Evolutionary conservation across 2,113 vertebrate species (phyloP).

Genomic region (Boleophthalmus pectinirostris): DNA sequence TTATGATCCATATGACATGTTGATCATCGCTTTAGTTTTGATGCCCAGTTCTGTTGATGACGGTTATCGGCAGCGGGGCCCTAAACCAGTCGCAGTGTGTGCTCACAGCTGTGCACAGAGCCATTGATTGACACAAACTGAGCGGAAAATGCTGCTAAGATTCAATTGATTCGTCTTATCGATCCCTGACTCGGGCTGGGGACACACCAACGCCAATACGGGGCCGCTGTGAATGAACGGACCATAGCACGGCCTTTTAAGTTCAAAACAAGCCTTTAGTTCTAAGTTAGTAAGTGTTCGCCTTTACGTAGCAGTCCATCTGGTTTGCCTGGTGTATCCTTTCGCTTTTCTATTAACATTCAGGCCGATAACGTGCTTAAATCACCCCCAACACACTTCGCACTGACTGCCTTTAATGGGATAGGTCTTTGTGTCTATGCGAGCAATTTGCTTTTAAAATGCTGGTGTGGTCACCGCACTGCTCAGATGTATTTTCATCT

Average conservation of each 20-base stretch:
- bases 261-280: not conserved
- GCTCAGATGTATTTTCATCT: constrained; percentile 5
- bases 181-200: constrained; percentile 24
- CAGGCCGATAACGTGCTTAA: constrained; percentile 55
- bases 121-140: constrained; percentile 43
- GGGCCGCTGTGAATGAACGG: not conserved
- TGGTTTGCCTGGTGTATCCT: constrained; percentile 40
- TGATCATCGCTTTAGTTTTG: not conserved
- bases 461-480: not conserved
- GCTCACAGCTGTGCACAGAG: not conserved
- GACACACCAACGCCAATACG: not conserved
- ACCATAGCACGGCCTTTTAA: not conserved
- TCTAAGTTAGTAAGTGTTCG: not conserved
- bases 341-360: constrained; percentile 58
- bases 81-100: not conserved
- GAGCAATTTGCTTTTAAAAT: constrained; percentile 16
- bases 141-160: constrained; percentile 45
- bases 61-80: constrained; percentile 30
- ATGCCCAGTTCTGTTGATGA: not conserved
- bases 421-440: constrained; percentile 33
- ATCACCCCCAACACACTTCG: constrained; percentile 41
- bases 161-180: constrained; percentile 29
- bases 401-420: constrained; percentile 47
- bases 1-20: not conserved
- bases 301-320: constrained; percentile 38